phyloP scores from a whole-genome alignment of 2,797 vertebrate species.

The Channa striata region DNA sequence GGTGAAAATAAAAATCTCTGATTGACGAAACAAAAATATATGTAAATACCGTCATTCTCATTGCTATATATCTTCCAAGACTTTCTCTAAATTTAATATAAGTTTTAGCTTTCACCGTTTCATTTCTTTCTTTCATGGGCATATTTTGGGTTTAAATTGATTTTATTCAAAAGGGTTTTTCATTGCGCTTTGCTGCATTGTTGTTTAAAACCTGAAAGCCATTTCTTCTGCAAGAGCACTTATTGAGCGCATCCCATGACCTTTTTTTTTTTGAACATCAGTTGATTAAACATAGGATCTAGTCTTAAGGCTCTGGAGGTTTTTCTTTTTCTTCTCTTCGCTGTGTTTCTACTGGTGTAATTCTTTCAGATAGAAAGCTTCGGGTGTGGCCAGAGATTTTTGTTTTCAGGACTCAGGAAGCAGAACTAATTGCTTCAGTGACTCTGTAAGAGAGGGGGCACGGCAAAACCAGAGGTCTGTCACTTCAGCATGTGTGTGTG shows the following conservation, averaged over 20 bases:
- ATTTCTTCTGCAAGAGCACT: too few relatives aligned
- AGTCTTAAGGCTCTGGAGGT: neutral
- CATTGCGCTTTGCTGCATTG: too few relatives aligned
- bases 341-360: constrained; percentile 9
- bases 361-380: constrained; percentile 32
- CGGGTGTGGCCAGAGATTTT: constrained; percentile 54
- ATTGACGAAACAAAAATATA: neutral
- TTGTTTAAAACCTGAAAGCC: too few relatives aligned
- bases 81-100: neutral
- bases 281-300: constrained; percentile 21
- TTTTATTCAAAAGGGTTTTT: too few relatives aligned
- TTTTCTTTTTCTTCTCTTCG: neutral
- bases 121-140: too few relatives aligned
- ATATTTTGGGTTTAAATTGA: too few relatives aligned
- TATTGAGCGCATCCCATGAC: too few relatives aligned
- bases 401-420: constrained; percentile 44
- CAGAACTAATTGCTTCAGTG: constrained; percentile 71
- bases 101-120: neutral
- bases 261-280: too few relatives aligned
- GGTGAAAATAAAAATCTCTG: constrained; percentile 6
- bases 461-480: constrained; percentile 36
- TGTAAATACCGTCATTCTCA: neutral
- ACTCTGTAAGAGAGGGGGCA: constrained; percentile 44
- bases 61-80: constrained; percentile 17
- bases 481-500: constrained; percentile 16